Conservation (phyloP, 2,888 invertebrate species). For the Cylindroiulus punctatus region DNA sequence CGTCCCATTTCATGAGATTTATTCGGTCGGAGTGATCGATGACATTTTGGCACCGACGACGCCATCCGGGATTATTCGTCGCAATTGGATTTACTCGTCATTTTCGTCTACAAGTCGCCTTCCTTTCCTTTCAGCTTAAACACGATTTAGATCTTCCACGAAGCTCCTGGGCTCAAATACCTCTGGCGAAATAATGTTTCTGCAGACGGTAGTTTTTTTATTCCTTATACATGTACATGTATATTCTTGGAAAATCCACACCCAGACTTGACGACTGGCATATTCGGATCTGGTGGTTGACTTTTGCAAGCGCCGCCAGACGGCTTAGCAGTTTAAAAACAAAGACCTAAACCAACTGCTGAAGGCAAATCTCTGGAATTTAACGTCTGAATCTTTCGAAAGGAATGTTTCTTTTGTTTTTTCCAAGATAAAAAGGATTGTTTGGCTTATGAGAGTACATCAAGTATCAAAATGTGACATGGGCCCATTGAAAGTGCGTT, state of each 20-base stretch:
- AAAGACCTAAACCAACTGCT: conserved; percentile 11
- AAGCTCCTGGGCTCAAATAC: not conserved
- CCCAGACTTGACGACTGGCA: not conserved
- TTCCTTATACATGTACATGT: not conserved
- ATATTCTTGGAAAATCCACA: not conserved
- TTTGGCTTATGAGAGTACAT: no score
- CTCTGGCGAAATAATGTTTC: not conserved
- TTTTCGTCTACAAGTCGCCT: not conserved
- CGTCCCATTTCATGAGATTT: not conserved
- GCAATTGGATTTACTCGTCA: conserved; percentile 28
- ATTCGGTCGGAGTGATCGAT: no score
- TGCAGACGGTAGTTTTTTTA: not conserved
- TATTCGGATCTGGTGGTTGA: not conserved
- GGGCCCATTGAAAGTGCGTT: no score
- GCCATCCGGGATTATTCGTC: not conserved
- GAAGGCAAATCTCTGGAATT: not conserved
- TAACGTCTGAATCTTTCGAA: no score
- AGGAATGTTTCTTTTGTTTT: no score
- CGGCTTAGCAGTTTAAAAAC: not conserved
- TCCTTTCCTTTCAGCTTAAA: not conserved
- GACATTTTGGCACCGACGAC: not conserved
- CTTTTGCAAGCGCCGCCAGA: not conserved
- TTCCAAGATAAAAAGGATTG: no score
- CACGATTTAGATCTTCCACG: conserved; percentile 24
- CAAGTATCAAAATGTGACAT: no score